Conservation (phyloP, 2,888 invertebrate species). For the Tenthredo mesomela region DNA sequence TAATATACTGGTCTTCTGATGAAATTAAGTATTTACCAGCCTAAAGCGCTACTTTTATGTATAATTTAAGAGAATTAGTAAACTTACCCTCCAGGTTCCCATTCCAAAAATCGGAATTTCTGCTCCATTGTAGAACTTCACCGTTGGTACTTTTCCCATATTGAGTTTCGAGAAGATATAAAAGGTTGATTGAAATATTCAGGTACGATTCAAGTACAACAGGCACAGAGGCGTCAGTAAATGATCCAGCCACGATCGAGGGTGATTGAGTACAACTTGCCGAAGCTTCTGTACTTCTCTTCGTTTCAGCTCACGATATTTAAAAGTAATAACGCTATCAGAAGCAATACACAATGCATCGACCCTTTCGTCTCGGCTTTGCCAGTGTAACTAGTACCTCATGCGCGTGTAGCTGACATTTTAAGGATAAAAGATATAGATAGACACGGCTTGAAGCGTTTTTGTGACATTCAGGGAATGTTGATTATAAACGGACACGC, state of each 20-base stretch:
- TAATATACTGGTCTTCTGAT: background rate
- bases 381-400: background rate
- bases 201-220: background rate
- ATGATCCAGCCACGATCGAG: background rate
- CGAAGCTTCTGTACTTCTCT: background rate
- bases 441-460: background rate
- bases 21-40: background rate
- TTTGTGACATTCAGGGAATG: background rate
- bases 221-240: background rate
- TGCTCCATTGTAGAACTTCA: slow-evolving; percentile 70
- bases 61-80: background rate
- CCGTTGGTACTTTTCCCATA: slow-evolving; percentile 56
- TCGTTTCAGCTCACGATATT: background rate
- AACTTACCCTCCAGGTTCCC: slow-evolving; percentile 75
- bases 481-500: background rate
- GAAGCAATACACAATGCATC: background rate
- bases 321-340: background rate
- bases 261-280: background rate
- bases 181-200: background rate
- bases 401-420: background rate
- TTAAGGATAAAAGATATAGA: background rate
- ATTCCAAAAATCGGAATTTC: slow-evolving; percentile 75
- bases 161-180: background rate
- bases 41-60: background rate
- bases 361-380: background rate